Evolutionary conservation across 2,113 vertebrate species (phyloP), one percentile per base, ranked within the genome.

Genomic region (Hemibagrus wyckioides): DNA sequence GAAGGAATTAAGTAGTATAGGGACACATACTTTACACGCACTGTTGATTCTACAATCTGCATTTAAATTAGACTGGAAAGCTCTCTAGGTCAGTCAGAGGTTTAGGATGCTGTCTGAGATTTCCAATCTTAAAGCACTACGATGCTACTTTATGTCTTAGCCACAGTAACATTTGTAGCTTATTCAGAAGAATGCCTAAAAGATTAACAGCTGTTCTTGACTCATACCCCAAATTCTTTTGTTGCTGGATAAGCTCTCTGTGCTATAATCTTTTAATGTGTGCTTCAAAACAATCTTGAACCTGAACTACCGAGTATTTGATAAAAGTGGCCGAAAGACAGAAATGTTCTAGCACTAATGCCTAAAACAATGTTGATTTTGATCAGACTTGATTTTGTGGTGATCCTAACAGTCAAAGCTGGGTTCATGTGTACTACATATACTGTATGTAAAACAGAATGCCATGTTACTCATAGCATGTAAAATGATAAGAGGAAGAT

Each of bases 221-320:
- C 13, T 39, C 65, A 52, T 54, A 84, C 48, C 30, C 48, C 65
- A 71, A 71, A 84, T 84, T 71, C 82, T 59, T 84, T 71, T 84
- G 65, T 39, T 28, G 48, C 36, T 84, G 82, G 67, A 54, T 39
- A 56, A 54, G 33, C 54, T 81, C 56, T 81, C 33, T 81, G 54
- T 59, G 23, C 17, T 59, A 41, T 81, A 81, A 81, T 81, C 54
- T 81, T 39, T 52, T 39, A 54, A 54, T 56, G 23, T 71, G 82
- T 52, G 82, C 39, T 67, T 83, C 36, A 2, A 33, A 83, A 73
- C 44, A 84, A 28, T 6, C 50, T 11, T 56, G 23, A 73, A 84
- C 33, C 19, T 54, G 9, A 76, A 59, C 84, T 30, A 76, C 57
- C 36, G 7, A 75, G 8, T 15, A 2, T 13, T 71, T 17, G 48